Evolutionary conservation across 2,113 vertebrate species (phyloP), one percentile per base, ranked within the genome.

Genomic region (Anhinga anhinga): DNA sequence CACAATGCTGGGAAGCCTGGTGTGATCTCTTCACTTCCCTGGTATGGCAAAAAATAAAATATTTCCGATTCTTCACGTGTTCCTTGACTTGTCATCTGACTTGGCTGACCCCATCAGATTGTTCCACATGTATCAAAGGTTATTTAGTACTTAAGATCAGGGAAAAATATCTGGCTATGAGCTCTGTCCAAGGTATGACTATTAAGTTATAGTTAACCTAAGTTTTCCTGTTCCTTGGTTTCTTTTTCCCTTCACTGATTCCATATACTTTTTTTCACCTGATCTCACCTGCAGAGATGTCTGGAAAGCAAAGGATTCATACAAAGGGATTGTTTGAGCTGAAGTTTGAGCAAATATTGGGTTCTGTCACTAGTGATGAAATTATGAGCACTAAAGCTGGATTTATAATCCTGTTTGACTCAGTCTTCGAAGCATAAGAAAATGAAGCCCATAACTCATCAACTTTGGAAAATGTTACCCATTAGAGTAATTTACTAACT

Each of bases 21-120:
- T 0, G 5, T 58, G 59, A 84, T 81, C 10, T 55, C 71, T 82
- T 58, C 0, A 0, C 15, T 53, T 44, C 30, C 44, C 7, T 7
- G 26, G 22, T 15, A 23, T 0, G 4, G n/a, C 6, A 10, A 74
- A 72, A 50, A n/a, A 7, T 2, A 2, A 78, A 53, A 36, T 20
- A 15, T 29, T 84, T 53, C 59, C 18, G 19, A 2, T 40, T n/a
- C 55, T 59, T 65, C 30, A 22, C 6, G 2, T 44, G 49, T 12
- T 34, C 42, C 65, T 82, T 13, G 29, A 1, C 11, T 44, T 42
- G 73, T 26, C 44, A 36, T 29, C 1, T 36, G 92, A 14, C 9
- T 27, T 58, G 56, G 13, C 3, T 34, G 29, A 59, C 8, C 32
- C 56, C 22, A 12, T 32, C 26, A 4, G 21, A 7, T 13, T 25